These are phyloP conservation scores for Morpho achilles DNA, from an alignment of 2,888 invertebrate genomes.

Conservation along the genomic window DNA sequence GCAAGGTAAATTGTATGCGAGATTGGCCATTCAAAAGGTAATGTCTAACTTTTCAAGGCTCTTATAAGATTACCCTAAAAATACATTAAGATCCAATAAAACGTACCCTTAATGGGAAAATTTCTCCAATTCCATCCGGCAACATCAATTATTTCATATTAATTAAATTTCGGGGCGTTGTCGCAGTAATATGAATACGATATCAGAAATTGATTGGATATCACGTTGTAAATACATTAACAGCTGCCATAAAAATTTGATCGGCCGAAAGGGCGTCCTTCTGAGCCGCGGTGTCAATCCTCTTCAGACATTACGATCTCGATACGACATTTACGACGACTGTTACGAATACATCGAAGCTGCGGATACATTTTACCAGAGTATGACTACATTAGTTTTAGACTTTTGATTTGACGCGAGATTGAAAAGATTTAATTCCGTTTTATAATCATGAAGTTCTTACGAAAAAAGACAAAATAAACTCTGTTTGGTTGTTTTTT, in stretches of 20 bases:
- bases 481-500: too few species aligned
- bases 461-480: too few species aligned
- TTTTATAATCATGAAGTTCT: too few species aligned
- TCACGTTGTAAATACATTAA: constrained; percentile 31
- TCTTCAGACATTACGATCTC: neutral
- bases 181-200: constrained; percentile 16
- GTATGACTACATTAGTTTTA: too few species aligned
- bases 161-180: constrained; percentile 19
- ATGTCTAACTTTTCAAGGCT: too few species aligned
- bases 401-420: too few species aligned
- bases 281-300: neutral
- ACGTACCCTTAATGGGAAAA: constrained; percentile 1
- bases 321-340: neutral
- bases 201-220: constrained; percentile 30
- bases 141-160: constrained; percentile 14
- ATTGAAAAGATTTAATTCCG: too few species aligned
- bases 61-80: neutral
- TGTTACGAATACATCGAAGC: too few species aligned
- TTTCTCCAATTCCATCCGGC: constrained; percentile 7
- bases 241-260: constrained; percentile 35
- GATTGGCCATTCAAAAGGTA: too few species aligned
- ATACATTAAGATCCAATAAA: constrained; percentile 6
- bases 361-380: too few species aligned
- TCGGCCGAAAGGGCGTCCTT: constrained; percentile 41
- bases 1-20: neutral